Conservation (phyloP, 2,113 vertebrate genomes). For the Regulus satrapa region DNA sequence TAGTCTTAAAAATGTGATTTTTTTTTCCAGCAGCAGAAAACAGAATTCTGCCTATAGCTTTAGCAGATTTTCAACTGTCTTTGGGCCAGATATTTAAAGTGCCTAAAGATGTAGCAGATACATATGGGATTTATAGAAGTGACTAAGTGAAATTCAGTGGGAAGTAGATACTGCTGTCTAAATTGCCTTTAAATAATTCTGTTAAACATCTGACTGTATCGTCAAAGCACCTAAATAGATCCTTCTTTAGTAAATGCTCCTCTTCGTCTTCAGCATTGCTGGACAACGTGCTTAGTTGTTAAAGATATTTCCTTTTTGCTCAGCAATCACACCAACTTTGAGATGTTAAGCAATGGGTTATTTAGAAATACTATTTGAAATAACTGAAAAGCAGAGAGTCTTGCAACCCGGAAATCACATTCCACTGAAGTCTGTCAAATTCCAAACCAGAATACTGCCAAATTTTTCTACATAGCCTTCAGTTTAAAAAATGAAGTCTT, state of each 20-base stretch:
- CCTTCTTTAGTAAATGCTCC: neutral
- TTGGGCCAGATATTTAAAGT: constrained; percentile 1
- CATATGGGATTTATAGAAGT: constrained; percentile 4
- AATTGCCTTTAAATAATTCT: constrained; percentile 39
- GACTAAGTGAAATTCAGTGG: constrained; percentile 38
- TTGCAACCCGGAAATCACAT: neutral
- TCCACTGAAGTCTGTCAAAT: neutral
- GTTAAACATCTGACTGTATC: neutral
- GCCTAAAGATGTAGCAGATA: neutral
- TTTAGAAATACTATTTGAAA: neutral
- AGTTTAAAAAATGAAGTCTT: neutral
- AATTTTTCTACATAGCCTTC: neutral
- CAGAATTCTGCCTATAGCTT: neutral
- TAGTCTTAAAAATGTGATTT: neutral
- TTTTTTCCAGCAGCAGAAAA: neutral
- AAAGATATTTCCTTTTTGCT: neutral
- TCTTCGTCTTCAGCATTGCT: neutral
- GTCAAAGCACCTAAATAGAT: neutral
- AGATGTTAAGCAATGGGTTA: neutral
- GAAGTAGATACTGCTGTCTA: neutral
- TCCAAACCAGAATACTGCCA: neutral
- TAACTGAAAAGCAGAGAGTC: neutral
- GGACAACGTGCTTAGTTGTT: neutral
- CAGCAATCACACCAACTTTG: neutral
- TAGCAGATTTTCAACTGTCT: neutral